Evolutionary conservation across 2,888 invertebrate species (phyloP).

Genomic region (Siphlonurus alternatus): DNA sequence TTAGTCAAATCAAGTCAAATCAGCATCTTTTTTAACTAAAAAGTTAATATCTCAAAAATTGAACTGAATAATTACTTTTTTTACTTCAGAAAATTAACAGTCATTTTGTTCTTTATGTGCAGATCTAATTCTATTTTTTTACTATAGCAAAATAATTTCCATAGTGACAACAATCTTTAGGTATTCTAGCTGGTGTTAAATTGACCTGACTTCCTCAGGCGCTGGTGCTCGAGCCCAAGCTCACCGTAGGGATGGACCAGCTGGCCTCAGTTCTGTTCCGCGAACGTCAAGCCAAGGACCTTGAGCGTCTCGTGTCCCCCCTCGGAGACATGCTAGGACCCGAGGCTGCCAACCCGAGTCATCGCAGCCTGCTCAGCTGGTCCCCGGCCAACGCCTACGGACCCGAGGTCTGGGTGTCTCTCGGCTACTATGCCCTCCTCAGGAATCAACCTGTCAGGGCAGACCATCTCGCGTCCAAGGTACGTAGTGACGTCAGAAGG

Average conservation of each 20-base stretch:
- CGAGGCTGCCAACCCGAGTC: background rate
- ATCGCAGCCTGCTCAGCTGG: background rate
- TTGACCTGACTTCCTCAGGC: too few relatives aligned
- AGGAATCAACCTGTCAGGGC: constrained; percentile 1
- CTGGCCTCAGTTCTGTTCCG: constrained; percentile 42
- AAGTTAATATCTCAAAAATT: too few relatives aligned
- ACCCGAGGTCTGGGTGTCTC: constrained; percentile 57
- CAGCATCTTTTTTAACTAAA: too few relatives aligned
- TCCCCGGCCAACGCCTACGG: constrained; percentile 31
- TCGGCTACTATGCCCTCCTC: constrained; percentile 37
- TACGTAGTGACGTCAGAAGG: background rate
- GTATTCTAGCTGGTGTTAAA: too few relatives aligned
- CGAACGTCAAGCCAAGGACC: constrained; percentile 38
- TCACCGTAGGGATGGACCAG: constrained; percentile 42
- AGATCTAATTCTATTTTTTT: too few relatives aligned
- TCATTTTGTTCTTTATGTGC: too few relatives aligned
- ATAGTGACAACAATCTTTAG: too few relatives aligned
- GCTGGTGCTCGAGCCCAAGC: constrained; percentile 33
- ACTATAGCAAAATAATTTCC: too few relatives aligned
- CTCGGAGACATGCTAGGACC: constrained; percentile 19
- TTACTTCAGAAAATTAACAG: too few relatives aligned
- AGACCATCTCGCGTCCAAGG: background rate
- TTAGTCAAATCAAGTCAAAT: too few relatives aligned
- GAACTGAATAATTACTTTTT: too few relatives aligned
- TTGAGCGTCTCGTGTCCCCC: constrained; percentile 41